These are phyloP conservation scores for Hylomyscus alleni DNA, from an alignment of 2,797 vertebrate species.

Conservation along the genomic window DNA sequence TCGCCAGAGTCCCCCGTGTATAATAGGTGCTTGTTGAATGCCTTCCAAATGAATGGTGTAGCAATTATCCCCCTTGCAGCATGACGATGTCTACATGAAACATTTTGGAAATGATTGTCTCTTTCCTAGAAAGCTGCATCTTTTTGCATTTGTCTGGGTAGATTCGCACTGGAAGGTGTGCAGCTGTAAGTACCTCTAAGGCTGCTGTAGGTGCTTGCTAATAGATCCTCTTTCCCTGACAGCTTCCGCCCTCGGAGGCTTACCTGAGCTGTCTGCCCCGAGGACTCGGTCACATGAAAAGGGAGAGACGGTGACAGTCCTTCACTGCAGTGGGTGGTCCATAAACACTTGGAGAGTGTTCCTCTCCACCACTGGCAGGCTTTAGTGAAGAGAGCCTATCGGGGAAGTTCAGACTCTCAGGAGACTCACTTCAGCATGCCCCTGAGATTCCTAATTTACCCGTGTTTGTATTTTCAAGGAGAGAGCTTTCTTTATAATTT, in stretches of 20 bases:
- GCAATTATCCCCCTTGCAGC: not conserved
- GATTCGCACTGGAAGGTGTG: not conserved
- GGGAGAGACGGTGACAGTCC: not conserved
- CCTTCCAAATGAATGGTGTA: not conserved
- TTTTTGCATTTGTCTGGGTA: slow-evolving; percentile 20
- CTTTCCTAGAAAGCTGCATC: slow-evolving; percentile 30
- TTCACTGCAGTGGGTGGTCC: not conserved
- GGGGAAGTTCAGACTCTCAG: not conserved
- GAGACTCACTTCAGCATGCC: slow-evolving; percentile 52
- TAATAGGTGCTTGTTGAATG: slow-evolving; percentile 14
- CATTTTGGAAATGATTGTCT: not conserved
- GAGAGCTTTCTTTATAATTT: slow-evolving; percentile 64
- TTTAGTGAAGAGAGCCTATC: not conserved
- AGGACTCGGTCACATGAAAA: not conserved
- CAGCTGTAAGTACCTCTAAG: not conserved
- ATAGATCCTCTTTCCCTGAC: not conserved
- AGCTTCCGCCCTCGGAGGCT: not conserved
- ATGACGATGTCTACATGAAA: not conserved
- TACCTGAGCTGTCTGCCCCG: not conserved
- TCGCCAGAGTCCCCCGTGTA: not conserved
- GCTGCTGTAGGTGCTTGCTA: not conserved
- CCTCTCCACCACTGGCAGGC: not conserved
- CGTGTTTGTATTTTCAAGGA: slow-evolving; percentile 74
- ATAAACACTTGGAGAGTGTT: not conserved
- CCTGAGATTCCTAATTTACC: slow-evolving; percentile 63